Evolutionary conservation across 2,797 vertebrate genomes (phyloP).

Genomic region (Garrulus glandarius): DNA sequence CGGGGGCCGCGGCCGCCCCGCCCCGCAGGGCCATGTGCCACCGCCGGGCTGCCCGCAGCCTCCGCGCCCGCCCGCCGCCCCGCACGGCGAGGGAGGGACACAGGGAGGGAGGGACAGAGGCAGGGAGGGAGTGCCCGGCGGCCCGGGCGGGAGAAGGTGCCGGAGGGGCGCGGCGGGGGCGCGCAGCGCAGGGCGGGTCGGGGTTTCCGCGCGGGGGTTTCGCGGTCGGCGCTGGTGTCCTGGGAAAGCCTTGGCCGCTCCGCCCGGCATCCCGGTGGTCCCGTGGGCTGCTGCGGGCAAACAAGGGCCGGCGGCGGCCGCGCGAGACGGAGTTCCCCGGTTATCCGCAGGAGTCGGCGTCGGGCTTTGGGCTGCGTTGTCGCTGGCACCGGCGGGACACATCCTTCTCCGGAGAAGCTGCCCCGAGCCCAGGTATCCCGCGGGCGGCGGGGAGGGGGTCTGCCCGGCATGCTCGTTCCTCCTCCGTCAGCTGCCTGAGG

Average conservation of each 20-base stretch:
- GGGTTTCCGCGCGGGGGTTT: neutral
- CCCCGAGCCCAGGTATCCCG: neutral
- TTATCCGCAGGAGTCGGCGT: neutral
- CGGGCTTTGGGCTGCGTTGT: neutral
- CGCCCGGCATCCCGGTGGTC: neutral
- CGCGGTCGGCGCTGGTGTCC: neutral
- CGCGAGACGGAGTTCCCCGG: neutral
- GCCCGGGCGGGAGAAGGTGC: neutral
- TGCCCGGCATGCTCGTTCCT: neutral
- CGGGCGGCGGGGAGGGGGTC: neutral
- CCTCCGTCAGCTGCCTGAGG: neutral
- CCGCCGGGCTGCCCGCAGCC: neutral
- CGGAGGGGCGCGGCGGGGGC: neutral
- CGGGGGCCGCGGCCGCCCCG: neutral
- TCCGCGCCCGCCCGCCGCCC: no score
- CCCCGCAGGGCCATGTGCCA: neutral
- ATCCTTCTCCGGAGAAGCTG: neutral
- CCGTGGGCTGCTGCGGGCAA: neutral
- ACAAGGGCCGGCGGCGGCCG: neutral
- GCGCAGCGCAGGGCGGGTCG: neutral
- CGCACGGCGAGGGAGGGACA: neutral
- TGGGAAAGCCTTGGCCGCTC: neutral
- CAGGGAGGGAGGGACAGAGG: neutral
- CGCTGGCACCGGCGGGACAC: neutral
- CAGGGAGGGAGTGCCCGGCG: neutral